These are phyloP conservation scores for Xanthorhoe spadicearia DNA, from an alignment of 2,888 invertebrate species.

Conservation along the genomic window DNA sequence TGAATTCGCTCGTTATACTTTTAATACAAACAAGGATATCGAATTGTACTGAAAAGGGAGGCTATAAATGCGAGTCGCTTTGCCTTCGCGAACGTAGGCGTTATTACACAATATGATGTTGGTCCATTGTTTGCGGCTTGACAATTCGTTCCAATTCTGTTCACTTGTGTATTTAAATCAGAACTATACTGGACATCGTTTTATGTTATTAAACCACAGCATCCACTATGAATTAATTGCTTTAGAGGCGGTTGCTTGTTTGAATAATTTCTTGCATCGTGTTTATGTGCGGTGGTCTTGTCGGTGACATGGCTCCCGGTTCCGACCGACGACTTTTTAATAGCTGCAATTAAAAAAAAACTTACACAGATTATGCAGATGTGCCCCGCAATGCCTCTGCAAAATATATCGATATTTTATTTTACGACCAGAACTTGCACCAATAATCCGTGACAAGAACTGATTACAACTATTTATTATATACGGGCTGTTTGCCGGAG, in stretches of 20 bases:
- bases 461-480: conserved; percentile 38
- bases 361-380: conserved; percentile 61
- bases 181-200: conserved; percentile 33
- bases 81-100: conserved; percentile 54
- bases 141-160: conserved; percentile 56
- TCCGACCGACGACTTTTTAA: conserved; percentile 67
- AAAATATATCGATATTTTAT: conserved; percentile 29
- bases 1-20: conserved; percentile 58
- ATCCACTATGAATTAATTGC: conserved; percentile 53
- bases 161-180: conserved; percentile 42
- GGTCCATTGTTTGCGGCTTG: conserved; percentile 60
- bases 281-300: conserved; percentile 60
- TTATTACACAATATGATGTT: conserved; percentile 58
- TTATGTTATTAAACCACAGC: conserved; percentile 39
- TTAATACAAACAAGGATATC: conserved; percentile 59
- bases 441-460: conserved; percentile 34
- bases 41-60: conserved; percentile 51
- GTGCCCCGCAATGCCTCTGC: conserved; percentile 39
- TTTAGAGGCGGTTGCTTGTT: conserved; percentile 49
- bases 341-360: conserved; percentile 74
- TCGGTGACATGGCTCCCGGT: conserved; percentile 65
- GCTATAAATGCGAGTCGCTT: conserved; percentile 53
- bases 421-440: conserved; percentile 30
- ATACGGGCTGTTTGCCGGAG: conserved; percentile 30
- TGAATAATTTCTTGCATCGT: conserved; percentile 58